A percentile compares a stretch with the other conserved stretches of the same genome.
Evolutionary conservation across 2,113 vertebrate genomes (phyloP).

Genomic region (Ornithorhynchus anatinus): DNA sequence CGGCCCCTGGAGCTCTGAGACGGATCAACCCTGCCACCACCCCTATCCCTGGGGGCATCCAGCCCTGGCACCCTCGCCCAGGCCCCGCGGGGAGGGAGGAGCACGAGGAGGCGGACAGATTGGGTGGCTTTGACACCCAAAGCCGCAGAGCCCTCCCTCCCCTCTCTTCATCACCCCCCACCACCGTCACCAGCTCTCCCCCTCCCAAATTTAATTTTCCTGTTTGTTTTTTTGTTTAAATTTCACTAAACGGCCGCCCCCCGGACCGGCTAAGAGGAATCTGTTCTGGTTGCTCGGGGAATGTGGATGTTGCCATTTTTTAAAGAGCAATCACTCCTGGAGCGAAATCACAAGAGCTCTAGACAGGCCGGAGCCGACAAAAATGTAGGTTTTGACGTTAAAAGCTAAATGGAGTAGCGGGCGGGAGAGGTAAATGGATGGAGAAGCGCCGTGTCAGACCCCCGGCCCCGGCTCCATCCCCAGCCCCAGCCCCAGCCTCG

Average conservation of each 20-base stretch:
- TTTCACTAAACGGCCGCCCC: not conserved
- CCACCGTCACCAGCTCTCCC: not conserved
- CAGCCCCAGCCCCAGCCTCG: constrained; percentile 21
- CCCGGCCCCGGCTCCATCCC: constrained; percentile 54
- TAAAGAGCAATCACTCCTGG: constrained; percentile 71
- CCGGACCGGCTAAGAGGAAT: constrained; percentile 28
- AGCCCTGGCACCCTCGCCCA: no score
- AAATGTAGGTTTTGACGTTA: constrained; percentile 88
- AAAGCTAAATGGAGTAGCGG: constrained; percentile 80
- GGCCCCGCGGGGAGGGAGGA: no score
- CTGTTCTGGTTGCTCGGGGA: constrained; percentile 72
- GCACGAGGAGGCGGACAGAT: not conserved
- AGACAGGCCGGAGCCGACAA: constrained; percentile 88
- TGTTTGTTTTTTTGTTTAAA: constrained; percentile 17
- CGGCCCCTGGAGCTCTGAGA: no score
- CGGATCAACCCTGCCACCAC: no score
- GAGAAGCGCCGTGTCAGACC: constrained; percentile 75
- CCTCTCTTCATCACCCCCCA: not conserved
- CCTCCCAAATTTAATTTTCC: no score
- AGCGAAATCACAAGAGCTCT: constrained; percentile 76
- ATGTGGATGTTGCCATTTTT: constrained; percentile 75
- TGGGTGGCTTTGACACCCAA: not conserved
- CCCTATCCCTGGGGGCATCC: no score
- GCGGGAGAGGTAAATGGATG: constrained; percentile 81
- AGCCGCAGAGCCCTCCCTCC: not conserved